Conservation (phyloP, 2,113 vertebrate species). For the Nanorana parkeri region DNA sequence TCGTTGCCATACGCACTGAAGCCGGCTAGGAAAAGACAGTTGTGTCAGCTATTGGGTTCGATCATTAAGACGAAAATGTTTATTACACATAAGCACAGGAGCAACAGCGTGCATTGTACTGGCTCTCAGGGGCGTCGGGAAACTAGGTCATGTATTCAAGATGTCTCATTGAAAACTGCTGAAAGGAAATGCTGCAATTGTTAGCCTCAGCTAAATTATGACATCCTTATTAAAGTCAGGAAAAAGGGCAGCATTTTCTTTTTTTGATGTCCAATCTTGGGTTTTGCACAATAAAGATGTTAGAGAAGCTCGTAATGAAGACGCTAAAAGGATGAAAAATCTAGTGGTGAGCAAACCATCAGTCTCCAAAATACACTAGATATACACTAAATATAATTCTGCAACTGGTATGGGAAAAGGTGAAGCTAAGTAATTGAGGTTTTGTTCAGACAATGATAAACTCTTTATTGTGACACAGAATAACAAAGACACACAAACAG, state of each 20-base stretch:
- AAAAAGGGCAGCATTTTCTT: slow-evolving; percentile 29
- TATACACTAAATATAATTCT: no score
- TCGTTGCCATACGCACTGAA: slow-evolving; percentile 70
- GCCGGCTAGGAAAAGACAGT: slow-evolving; percentile 67
- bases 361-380: slow-evolving; percentile 6
- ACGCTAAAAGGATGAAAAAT: slow-evolving; percentile 1
- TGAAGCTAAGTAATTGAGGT: slow-evolving; percentile 29
- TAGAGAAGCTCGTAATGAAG: slow-evolving; percentile 10
- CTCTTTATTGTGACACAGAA: neutral
- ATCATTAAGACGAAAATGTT: slow-evolving; percentile 29
- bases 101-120: slow-evolving; percentile 4
- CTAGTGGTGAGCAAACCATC: slow-evolving; percentile 11
- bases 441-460: slow-evolving; percentile 18
- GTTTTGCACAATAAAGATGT: slow-evolving; percentile 14
- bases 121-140: slow-evolving; percentile 16
- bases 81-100: slow-evolving; percentile 46
- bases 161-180: slow-evolving; percentile 28
- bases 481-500: neutral
- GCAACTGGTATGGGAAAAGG: neutral
- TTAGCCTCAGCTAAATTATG: slow-evolving; percentile 26
- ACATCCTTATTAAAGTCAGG: slow-evolving; percentile 45
- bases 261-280: slow-evolving; percentile 17
- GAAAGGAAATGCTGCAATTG: slow-evolving; percentile 34
- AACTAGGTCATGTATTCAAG: slow-evolving; percentile 52
- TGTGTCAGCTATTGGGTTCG: slow-evolving; percentile 3